Conservation (phyloP, 2,888 invertebrate species). For the Poecilobothrus nobilitatus region DNA sequence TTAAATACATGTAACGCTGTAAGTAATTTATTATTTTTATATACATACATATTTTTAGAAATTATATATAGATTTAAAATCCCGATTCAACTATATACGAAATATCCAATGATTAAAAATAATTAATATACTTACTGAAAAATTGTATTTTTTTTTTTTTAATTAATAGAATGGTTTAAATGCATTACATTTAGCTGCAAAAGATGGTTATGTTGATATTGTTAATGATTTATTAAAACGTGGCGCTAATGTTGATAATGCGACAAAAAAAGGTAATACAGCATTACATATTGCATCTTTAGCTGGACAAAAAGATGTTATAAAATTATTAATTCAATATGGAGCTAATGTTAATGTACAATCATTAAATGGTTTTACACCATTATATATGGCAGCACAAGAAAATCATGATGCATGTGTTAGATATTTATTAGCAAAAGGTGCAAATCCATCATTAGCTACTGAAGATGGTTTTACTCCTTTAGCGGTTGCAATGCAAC, state of each 20-base stretch:
- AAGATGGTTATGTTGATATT: conserved; percentile 93
- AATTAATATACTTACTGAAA: no score
- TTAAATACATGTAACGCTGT: conserved; percentile 98
- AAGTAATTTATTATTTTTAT: conserved; percentile 40
- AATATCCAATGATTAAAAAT: no score
- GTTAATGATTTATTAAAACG: conserved; percentile 83
- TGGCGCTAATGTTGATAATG: conserved; percentile 87
- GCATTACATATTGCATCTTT: conserved; percentile 96
- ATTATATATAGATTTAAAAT: no score
- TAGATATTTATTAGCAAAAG: conserved; percentile 78
- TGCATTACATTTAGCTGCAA: conserved; percentile 92
- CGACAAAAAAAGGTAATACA: conserved; percentile 95
- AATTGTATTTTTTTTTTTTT: conserved; percentile 11
- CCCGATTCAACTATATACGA: no score
- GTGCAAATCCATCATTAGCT: conserved; percentile 91
- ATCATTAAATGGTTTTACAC: conserved; percentile 94
- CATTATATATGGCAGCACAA: conserved; percentile 97
- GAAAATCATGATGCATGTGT: conserved; percentile 94
- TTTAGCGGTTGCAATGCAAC: conserved; percentile 97
- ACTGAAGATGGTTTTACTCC: conserved; percentile 94
- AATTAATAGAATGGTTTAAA: conserved; percentile 85
- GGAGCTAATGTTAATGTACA: conserved; percentile 95
- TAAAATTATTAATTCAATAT: conserved; percentile 79
- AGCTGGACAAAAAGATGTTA: conserved; percentile 92
- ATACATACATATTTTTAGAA: no score